A percentile compares a stretch with the other conserved stretches of the same genome.
phyloP scores from a whole-genome alignment of 2,888 invertebrate genomes.

The Thereva unica region DNA sequence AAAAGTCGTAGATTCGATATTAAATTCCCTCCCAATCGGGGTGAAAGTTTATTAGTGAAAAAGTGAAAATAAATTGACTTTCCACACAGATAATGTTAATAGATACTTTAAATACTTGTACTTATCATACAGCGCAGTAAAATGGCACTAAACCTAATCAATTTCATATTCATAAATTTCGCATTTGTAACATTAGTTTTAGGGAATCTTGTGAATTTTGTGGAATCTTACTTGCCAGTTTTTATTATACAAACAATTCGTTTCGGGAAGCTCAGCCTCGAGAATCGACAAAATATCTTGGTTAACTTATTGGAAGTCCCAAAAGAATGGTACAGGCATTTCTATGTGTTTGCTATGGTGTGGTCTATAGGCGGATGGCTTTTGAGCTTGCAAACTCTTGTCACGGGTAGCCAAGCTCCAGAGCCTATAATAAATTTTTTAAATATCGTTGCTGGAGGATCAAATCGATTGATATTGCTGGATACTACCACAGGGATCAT shows the following conservation, averaged over 20 bases:
- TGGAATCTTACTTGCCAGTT: constrained; percentile 69
- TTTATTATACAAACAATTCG: constrained; percentile 68
- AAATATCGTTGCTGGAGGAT: constrained; percentile 56
- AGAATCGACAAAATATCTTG: constrained; percentile 56
- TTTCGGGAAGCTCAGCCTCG: constrained; percentile 74
- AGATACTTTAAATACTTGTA: too few relatives aligned
- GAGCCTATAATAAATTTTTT: constrained; percentile 54
- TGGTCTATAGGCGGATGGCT: constrained; percentile 58
- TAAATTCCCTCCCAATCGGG: too few relatives aligned
- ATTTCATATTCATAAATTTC: constrained; percentile 52
- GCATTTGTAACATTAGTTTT: constrained; percentile 59
- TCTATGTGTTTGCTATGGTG: constrained; percentile 72
- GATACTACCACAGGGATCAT: constrained; percentile 61
- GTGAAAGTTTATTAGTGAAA: too few relatives aligned
- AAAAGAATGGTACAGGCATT: constrained; percentile 80
- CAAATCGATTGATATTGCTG: constrained; percentile 52
- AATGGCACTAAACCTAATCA: constrained; percentile 48
- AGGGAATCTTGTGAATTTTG: constrained; percentile 66
- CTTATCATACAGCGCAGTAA: background rate
- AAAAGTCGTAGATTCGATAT: too few relatives aligned
- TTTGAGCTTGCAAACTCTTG: constrained; percentile 52
- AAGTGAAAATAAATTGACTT: too few relatives aligned
- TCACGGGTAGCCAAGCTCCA: constrained; percentile 59
- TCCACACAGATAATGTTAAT: too few relatives aligned
- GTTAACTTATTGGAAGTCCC: constrained; percentile 67